Percentiles rank a stretch among this genome's conserved stretches.
Evolutionary conservation across 2,888 invertebrate species (phyloP).

Genomic region (Empis stercorea): DNA sequence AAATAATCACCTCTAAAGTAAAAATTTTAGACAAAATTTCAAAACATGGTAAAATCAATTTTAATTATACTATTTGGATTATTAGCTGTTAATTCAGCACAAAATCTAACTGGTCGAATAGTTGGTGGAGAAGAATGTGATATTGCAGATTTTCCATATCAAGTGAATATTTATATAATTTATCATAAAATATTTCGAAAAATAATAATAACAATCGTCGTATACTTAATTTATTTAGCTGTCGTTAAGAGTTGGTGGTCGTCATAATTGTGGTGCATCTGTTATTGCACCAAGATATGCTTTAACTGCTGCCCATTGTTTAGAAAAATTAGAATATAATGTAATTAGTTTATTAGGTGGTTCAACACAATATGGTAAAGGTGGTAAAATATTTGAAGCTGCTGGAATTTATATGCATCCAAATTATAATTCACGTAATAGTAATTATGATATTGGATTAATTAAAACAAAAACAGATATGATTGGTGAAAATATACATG

Average conservation of each 20-base stretch:
- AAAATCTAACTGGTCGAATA: neutral
- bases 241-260: conserved; percentile 10
- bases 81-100: neutral
- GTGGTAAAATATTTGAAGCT: conserved; percentile 9
- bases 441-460: conserved; percentile 10
- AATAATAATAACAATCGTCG: neutral
- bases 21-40: too few species aligned
- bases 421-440: conserved; percentile 8
- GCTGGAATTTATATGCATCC: conserved; percentile 6
- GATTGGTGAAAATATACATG: conserved; percentile 7
- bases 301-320: conserved; percentile 13
- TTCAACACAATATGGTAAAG: conserved; percentile 6
- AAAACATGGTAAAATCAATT: too few species aligned
- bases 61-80: too few species aligned
- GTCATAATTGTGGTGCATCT: conserved; percentile 12
- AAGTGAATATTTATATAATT: conserved; percentile 5
- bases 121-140: conserved; percentile 6
- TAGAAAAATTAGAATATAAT: conserved; percentile 4
- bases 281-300: conserved; percentile 9
- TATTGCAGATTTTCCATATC: conserved; percentile 10
- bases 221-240: conserved; percentile 1
- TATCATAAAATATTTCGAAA: neutral
- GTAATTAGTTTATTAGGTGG: conserved; percentile 9
- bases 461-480: conserved; percentile 8
- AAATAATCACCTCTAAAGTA: too few species aligned